A percentile compares a stretch with the other conserved stretches of the same genome.
Evolutionary conservation across 2,113 vertebrate genomes (phyloP).

Genomic region (Oncorhynchus masou): DNA sequence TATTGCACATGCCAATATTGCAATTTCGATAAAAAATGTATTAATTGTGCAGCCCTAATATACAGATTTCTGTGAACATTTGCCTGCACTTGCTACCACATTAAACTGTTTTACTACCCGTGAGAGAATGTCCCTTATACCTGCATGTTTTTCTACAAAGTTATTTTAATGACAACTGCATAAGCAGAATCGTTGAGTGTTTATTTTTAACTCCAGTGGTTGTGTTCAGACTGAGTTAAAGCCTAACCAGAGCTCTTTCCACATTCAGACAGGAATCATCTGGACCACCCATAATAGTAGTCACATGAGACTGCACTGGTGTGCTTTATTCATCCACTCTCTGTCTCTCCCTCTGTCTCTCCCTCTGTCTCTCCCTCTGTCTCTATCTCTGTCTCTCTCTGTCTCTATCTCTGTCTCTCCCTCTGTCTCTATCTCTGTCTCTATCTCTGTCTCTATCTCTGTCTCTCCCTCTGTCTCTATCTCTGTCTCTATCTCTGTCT

Average conservation of each 20-base stretch:
- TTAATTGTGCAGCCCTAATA: too few relatives aligned
- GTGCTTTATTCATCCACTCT: neutral
- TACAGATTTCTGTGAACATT: too few relatives aligned
- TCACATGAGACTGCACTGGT: neutral
- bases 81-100: too few relatives aligned
- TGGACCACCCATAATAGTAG: neutral
- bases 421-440: too few relatives aligned
- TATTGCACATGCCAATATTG: too few relatives aligned
- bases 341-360: neutral
- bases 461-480: too few relatives aligned
- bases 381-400: neutral
- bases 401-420: neutral
- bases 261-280: neutral
- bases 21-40: too few relatives aligned
- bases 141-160: too few relatives aligned
- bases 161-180: too few relatives aligned
- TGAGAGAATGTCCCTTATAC: too few relatives aligned
- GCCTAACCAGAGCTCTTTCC: slow-evolving; percentile 19
- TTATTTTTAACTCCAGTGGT: slow-evolving; percentile 19
- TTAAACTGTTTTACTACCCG: too few relatives aligned
- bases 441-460: too few relatives aligned
- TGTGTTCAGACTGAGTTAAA: slow-evolving; percentile 54
- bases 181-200: neutral
- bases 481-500: neutral
- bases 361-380: neutral